Conservation (phyloP, 2,797 vertebrate species). For the Aphelocoma californica region DNA sequence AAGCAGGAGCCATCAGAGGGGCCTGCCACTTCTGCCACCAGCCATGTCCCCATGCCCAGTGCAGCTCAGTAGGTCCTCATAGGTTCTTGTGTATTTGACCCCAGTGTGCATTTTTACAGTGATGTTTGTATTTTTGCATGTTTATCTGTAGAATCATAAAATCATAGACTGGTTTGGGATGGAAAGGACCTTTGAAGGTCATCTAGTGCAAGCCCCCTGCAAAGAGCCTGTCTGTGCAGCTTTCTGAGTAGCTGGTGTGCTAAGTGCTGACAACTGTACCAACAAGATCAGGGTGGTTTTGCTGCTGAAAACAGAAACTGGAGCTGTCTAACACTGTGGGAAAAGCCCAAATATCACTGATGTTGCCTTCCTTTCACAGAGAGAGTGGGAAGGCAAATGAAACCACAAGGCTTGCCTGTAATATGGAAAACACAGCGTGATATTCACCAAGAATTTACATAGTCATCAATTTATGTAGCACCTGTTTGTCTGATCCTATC, state of each 20-base stretch:
- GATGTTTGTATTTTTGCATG: neutral
- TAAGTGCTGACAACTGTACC: neutral
- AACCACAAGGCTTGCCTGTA: neutral
- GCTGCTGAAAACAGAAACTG: neutral
- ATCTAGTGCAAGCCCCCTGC: neutral
- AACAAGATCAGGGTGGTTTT: neutral
- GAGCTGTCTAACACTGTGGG: neutral
- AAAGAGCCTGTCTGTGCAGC: neutral
- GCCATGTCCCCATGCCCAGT: fast-evolving
- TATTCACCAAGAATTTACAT: conserved; percentile 17
- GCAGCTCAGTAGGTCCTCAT: neutral
- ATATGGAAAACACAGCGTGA: neutral
- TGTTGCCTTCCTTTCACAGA: neutral
- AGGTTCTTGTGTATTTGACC: too few relatives aligned
- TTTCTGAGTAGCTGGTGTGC: neutral
- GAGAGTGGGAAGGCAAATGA: conserved; percentile 27
- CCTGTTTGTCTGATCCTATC: neutral
- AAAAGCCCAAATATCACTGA: neutral
- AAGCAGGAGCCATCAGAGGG: neutral
- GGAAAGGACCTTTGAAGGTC: neutral
- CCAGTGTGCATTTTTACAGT: neutral
- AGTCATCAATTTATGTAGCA: neutral
- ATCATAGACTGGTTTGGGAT: neutral
- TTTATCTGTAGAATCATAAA: neutral
- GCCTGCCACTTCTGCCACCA: neutral